Base-by-base conservation (phyloP, 2,888 invertebrate genomes). In the Lochmaea crataegi region DNA sequence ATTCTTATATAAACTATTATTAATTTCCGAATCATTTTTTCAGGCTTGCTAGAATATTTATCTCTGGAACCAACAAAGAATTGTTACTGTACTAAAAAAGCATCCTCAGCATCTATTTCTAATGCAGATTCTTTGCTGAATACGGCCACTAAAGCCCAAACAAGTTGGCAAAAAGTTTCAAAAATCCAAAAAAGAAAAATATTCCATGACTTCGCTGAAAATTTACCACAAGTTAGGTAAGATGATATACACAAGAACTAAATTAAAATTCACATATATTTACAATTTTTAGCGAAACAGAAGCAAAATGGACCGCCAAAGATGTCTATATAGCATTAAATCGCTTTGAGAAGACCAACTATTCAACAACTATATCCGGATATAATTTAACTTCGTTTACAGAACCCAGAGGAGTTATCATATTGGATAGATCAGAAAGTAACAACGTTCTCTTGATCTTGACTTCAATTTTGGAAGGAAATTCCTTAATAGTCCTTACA, bases 111-210 rank as follows among this genome's bases (percentile, higher is more conserved):
- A 57, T 58, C 73, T 26, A 71, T 67, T 68, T 64, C 71, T n/a
- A 88, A 87, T 79, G 82, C 89, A 14, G 82, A 87, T 65, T 88
- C 87, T 82, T 88, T 88, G 45, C 87, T 90, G 2, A 87, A 87
- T 75, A 85, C 85, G n/a, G 89, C 89, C 5, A 86, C 86, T 74
- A 87, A 86, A 78, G 88, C 88, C 14, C 86, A 86, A 51, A 82
- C 84, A 48, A 84, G 83, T 81, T 89, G 85, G 84, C 77, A 69
- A 26, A 83, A 81, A 76, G 66, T 77, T 10, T 48, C 80, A 12
- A 71, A 64, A 14, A 72, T 80, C 18, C 72, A 76, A 14, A 80
- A 81, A 79, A 68, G 61, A 9, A 78, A 80, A 68, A 58, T 80
- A 18, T 76, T 84, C 42, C 75, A 73, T 72, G 73, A 77, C 68